phyloP scores from a whole-genome alignment of 1,140 invertebrate species.

The Phymorhynchus buccinoides region DNA sequence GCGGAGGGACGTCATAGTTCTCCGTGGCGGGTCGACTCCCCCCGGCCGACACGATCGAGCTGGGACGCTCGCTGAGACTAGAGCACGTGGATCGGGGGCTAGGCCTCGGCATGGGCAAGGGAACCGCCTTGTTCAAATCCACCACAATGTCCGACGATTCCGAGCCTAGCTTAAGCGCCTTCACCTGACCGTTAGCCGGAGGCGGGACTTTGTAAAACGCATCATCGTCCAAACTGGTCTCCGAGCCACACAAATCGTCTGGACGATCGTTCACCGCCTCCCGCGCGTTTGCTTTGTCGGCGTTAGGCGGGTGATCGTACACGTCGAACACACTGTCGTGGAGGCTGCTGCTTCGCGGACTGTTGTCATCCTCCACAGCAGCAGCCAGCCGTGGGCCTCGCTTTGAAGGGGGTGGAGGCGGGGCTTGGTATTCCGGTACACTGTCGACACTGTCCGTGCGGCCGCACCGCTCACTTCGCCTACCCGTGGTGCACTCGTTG shows the following conservation, averaged over 20 bases:
- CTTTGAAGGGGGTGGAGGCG: conserved; percentile 55
- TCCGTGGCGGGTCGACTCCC: conserved; percentile 31
- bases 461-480: conserved; percentile 64
- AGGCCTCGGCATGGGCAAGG: conserved; percentile 45
- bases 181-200: not conserved
- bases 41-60: conserved; percentile 19
- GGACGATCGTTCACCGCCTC: conserved; percentile 51
- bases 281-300: not conserved
- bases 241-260: conserved; percentile 9
- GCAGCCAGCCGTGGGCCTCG: not conserved
- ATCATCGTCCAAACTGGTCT: not conserved
- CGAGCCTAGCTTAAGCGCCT: conserved; percentile 46
- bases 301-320: conserved; percentile 50
- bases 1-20: conserved; percentile 53
- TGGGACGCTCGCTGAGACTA: conserved; percentile 11
- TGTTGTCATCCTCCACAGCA: conserved; percentile 39
- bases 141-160: conserved; percentile 31
- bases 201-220: conserved; percentile 29
- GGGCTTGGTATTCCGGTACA: conserved; percentile 63
- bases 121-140: conserved; percentile 46
- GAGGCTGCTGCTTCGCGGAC: conserved; percentile 35
- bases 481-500: conserved; percentile 91
- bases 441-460: conserved; percentile 58
- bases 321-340: conserved; percentile 39
- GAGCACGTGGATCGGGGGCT: conserved; percentile 35